A percentile compares a stretch with the other conserved stretches of the same genome.
These are phyloP conservation scores for Thereva nobilitata DNA, from an alignment of 2,888 invertebrate genomes.

Conservation along the genomic window DNA sequence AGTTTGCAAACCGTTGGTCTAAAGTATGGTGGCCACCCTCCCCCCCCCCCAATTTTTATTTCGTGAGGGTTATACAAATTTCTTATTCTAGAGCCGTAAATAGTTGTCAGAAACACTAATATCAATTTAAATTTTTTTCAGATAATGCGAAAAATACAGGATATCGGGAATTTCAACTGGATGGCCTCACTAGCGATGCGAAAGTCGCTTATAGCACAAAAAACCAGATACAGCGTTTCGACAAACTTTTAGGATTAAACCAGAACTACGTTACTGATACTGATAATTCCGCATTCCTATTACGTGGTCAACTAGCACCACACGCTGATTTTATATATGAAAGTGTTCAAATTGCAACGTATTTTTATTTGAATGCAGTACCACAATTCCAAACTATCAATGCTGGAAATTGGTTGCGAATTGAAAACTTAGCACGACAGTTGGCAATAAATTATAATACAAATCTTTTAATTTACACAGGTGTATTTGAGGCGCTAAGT, in stretches of 20 bases:
- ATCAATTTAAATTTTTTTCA: too few relatives aligned
- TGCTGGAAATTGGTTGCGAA: slow-evolving; percentile 60
- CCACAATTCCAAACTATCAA: slow-evolving; percentile 62
- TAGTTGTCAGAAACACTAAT: too few relatives aligned
- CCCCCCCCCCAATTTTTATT: too few relatives aligned
- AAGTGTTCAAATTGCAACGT: slow-evolving; percentile 59
- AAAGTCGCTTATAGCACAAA: slow-evolving; percentile 48
- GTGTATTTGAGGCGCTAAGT: slow-evolving; percentile 56
- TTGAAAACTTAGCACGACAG: slow-evolving; percentile 58
- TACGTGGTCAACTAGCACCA: slow-evolving; percentile 61
- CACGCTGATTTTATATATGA: slow-evolving; percentile 61
- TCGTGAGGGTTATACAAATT: too few relatives aligned
- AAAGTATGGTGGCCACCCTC: too few relatives aligned
- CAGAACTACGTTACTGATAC: slow-evolving; percentile 51
- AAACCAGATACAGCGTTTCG: slow-evolving; percentile 53
- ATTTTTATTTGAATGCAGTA: slow-evolving; percentile 60
- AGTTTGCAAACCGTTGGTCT: too few relatives aligned
- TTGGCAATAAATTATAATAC: slow-evolving; percentile 51
- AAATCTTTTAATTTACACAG: slow-evolving; percentile 58
- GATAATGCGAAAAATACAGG: too few relatives aligned
- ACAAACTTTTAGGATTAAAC: slow-evolving; percentile 49
- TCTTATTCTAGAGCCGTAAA: too few relatives aligned
- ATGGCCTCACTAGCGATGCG: too few relatives aligned
- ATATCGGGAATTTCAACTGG: too few relatives aligned
- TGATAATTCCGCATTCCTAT: slow-evolving; percentile 49